Evolutionary conservation across 2,113 vertebrate genomes (phyloP).

Genomic region (Nesoenas mayeri): DNA sequence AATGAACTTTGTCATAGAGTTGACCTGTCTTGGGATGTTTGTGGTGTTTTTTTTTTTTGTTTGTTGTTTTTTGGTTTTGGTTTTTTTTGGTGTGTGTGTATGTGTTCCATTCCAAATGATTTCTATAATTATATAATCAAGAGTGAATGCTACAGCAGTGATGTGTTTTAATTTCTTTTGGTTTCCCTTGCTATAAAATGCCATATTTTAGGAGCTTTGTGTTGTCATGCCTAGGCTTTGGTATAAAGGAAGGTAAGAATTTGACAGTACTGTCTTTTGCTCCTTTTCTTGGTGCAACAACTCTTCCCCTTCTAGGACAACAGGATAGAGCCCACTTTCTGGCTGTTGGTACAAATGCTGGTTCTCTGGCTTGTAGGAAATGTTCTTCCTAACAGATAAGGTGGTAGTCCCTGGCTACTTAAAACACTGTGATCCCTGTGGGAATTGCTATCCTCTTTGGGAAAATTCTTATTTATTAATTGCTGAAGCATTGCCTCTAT

Average conservation of each 20-base stretch:
- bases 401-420: neutral
- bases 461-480: neutral
- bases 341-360: neutral
- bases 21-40: neutral
- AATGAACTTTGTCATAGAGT: neutral
- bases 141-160: neutral
- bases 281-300: neutral
- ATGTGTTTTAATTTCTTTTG: neutral
- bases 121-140: neutral
- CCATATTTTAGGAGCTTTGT: neutral
- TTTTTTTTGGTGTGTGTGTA: neutral
- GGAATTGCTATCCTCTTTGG: neutral
- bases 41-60: no score
- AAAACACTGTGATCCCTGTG: neutral
- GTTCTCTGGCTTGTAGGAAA: neutral
- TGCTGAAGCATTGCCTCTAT: neutral
- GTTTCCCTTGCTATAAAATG: neutral
- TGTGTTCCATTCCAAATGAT: neutral
- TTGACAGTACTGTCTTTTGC: neutral
- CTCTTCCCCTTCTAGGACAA: neutral
- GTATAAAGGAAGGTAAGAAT: neutral
- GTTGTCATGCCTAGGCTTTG: neutral
- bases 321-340: neutral
- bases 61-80: no score
- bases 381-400: neutral